A percentile compares a stretch with the other conserved stretches of the same genome.
phyloP scores from a whole-genome alignment of 1,140 invertebrate genomes.

The Listronotus oregonensis region DNA sequence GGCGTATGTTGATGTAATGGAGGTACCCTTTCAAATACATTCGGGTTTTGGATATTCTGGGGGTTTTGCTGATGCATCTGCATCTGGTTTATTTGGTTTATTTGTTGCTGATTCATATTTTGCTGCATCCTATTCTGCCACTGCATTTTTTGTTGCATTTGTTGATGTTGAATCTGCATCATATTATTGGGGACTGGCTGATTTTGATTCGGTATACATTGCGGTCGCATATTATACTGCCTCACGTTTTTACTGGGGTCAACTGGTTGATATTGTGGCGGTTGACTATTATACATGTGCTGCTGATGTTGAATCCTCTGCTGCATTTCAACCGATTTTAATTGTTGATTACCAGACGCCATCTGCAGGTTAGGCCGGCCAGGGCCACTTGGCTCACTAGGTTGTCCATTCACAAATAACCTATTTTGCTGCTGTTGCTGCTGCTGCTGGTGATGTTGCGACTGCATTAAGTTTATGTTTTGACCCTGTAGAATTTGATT shows the following conservation, averaged over 20 bases:
- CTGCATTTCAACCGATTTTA: constrained; percentile 48
- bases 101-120: constrained; percentile 24
- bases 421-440: constrained; percentile 42
- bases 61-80: constrained; percentile 46
- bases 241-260: constrained; percentile 58
- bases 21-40: constrained; percentile 69
- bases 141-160: constrained; percentile 33
- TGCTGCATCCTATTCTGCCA: constrained; percentile 33
- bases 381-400: constrained; percentile 51
- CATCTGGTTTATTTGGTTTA: constrained; percentile 26
- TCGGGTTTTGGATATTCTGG: constrained; percentile 35
- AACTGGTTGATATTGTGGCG: constrained; percentile 51
- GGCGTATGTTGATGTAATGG: constrained; percentile 72
- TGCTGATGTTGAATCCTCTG: constrained; percentile 54
- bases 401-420: constrained; percentile 51
- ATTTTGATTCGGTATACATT: constrained; percentile 38
- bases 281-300: constrained; percentile 48
- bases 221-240: constrained; percentile 47
- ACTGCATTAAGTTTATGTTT: constrained; percentile 36
- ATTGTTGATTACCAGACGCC: constrained; percentile 46
- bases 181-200: constrained; percentile 34
- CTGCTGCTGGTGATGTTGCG: constrained; percentile 24
- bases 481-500: constrained; percentile 42
- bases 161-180: constrained; percentile 34
- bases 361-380: constrained; percentile 51